These are phyloP conservation scores for Litocranius walleri DNA, from an alignment of 2,113 vertebrate genomes.

Conservation along the genomic window DNA sequence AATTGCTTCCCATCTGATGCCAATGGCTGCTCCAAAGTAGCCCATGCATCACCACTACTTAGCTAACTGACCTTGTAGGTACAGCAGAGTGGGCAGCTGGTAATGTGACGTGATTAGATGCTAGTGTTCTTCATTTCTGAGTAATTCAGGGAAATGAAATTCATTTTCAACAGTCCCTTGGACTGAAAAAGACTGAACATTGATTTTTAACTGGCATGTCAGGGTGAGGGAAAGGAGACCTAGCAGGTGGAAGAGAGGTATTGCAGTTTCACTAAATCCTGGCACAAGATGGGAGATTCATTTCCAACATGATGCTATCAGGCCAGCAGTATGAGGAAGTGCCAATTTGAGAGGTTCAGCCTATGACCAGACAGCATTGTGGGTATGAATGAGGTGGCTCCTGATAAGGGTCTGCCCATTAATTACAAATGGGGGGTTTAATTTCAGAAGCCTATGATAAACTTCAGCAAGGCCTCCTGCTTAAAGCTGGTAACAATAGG, in stretches of 20 bases:
- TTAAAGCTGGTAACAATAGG: constrained; percentile 26
- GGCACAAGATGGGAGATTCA: constrained; percentile 26
- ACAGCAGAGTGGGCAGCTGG: neutral
- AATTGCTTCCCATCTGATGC: constrained; percentile 16
- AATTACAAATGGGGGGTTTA: neutral
- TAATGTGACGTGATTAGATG: constrained; percentile 9
- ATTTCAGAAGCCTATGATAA: constrained; percentile 56
- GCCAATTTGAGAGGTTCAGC: neutral
- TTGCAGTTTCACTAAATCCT: constrained; percentile 32
- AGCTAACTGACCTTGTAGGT: neutral
- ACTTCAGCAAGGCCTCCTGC: neutral
- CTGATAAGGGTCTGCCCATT: constrained; percentile 42
- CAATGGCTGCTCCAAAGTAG: neutral
- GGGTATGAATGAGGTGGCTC: constrained; percentile 36
- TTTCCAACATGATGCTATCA: constrained; percentile 38
- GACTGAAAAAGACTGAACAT: neutral
- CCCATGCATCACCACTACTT: neutral
- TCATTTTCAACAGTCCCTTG: neutral
- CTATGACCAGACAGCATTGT: constrained; percentile 27
- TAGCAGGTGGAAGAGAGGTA: neutral
- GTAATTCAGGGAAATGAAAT: constrained; percentile 44
- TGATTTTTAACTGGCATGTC: constrained; percentile 43
- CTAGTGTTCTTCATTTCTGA: constrained; percentile 23
- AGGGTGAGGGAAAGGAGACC: neutral
- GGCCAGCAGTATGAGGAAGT: neutral